Percentiles rank a stretch among this genome's conserved stretches.
Conservation (phyloP, 2,888 invertebrate species). For the Agelastica alni region DNA sequence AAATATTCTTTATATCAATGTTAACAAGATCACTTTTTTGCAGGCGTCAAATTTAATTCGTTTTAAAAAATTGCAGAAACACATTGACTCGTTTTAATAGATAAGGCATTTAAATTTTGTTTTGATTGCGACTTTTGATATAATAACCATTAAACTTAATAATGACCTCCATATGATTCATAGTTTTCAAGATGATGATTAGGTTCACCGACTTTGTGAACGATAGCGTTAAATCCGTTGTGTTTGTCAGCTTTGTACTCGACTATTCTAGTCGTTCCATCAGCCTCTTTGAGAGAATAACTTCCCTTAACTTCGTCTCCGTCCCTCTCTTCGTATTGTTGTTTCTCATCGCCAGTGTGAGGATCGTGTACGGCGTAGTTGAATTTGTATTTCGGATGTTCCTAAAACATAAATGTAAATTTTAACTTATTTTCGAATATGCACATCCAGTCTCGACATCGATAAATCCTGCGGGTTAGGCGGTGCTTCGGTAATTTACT, state of each 20-base stretch:
- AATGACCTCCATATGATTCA: conserved; percentile 34
- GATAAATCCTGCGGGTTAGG: no score
- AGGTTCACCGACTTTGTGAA: conserved; percentile 43
- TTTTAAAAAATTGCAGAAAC: no score
- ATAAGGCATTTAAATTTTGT: no score
- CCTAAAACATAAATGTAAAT: conserved; percentile 31
- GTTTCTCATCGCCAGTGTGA: conserved; percentile 45
- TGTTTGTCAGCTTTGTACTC: conserved; percentile 46
- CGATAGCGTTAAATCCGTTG: conserved; percentile 45
- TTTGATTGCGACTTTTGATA: conserved; percentile 9
- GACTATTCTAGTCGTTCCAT: conserved; percentile 49
- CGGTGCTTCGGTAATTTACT: no score
- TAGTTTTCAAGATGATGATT: conserved; percentile 27
- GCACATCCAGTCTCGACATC: no score
- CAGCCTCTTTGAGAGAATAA: conserved; percentile 62
- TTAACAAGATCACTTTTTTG: no score
- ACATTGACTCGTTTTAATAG: no score
- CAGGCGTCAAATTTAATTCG: no score
- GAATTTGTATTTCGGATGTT: conserved; percentile 44
- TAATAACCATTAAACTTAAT: conserved; percentile 27
- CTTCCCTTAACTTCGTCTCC: conserved; percentile 67
- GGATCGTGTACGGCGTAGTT: conserved; percentile 46
- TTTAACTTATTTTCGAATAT: no score
- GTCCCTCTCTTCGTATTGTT: conserved; percentile 63
- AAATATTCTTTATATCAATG: no score